These are phyloP conservation scores for Rhagonycha lutea DNA, from an alignment of 2,888 invertebrate species.

Conservation along the genomic window DNA sequence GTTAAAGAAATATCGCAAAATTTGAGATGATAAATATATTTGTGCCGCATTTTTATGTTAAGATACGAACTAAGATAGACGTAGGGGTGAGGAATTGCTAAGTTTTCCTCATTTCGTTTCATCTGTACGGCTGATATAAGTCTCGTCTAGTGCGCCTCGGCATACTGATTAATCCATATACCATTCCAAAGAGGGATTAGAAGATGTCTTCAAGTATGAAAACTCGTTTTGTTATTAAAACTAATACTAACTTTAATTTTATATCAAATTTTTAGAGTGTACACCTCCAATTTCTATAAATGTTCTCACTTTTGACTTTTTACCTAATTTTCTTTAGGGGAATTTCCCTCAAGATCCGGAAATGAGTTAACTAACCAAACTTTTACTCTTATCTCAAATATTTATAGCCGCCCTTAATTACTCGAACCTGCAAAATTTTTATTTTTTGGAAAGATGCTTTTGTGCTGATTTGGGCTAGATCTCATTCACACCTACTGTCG, in stretches of 20 bases:
- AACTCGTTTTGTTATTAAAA: slow-evolving; percentile 27
- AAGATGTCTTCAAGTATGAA: slow-evolving; percentile 28
- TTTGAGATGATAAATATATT: slow-evolving; percentile 2
- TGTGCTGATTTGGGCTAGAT: too few species aligned
- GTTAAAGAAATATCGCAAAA: not conserved
- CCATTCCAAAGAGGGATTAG: slow-evolving; percentile 32
- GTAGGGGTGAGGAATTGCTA: slow-evolving; percentile 54
- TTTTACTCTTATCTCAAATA: not conserved
- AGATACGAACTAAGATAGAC: slow-evolving; percentile 34
- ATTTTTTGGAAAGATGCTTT: too few species aligned
- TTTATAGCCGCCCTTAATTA: not conserved
- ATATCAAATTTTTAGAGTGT: not conserved
- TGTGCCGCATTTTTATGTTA: slow-evolving; percentile 40
- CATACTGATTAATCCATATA: slow-evolving; percentile 53
- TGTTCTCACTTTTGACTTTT: not conserved
- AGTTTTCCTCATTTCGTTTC: slow-evolving; percentile 57
- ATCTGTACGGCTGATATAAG: slow-evolving; percentile 55
- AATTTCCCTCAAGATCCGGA: not conserved
- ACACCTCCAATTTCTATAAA: not conserved
- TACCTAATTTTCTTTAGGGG: not conserved
- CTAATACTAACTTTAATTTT: slow-evolving; percentile 21
- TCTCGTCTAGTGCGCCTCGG: slow-evolving; percentile 50
- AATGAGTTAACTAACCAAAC: not conserved
- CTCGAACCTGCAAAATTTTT: not conserved
- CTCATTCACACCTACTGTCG: too few species aligned